Conservation (phyloP, 2,113 vertebrate species). For the Calidris pygmaea region DNA sequence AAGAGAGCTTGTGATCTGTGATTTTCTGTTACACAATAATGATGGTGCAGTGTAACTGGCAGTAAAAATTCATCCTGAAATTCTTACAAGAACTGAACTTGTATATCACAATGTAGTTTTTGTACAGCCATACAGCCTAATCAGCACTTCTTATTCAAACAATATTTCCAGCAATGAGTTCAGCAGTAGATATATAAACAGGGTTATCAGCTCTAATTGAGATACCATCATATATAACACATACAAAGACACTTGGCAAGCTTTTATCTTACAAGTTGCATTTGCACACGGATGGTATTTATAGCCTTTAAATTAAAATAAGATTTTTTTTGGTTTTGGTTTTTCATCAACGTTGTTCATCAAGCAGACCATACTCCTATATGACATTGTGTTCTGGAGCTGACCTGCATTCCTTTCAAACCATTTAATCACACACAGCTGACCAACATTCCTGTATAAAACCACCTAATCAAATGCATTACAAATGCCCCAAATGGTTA, state of each 20-base stretch:
- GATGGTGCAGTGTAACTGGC: not conserved
- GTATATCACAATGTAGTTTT: not conserved
- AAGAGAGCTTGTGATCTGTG: not conserved
- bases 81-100: not conserved
- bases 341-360: not conserved
- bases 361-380: not conserved
- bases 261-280: not conserved
- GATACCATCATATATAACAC: not conserved
- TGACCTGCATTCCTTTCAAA: slow-evolving; percentile 69
- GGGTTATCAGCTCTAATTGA: not conserved
- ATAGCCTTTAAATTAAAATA: slow-evolving; percentile 31
- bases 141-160: slow-evolving; percentile 3
- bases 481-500: slow-evolving; percentile 58
- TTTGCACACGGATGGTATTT: slow-evolving; percentile 27
- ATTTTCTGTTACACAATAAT: not conserved
- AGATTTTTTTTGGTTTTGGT: not conserved
- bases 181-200: not conserved
- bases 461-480: slow-evolving; percentile 63
- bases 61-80: not conserved
- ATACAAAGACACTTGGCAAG: not conserved
- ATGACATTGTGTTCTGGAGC: slow-evolving; percentile 20
- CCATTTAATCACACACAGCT: slow-evolving; percentile 70
- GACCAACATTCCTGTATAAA: slow-evolving; percentile 67
- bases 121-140: not conserved
- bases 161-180: not conserved